Evolutionary conservation across 2,888 invertebrate genomes (phyloP), one percentile per base, ranked within the genome.

Genomic region (Seladonia tumulorum): DNA sequence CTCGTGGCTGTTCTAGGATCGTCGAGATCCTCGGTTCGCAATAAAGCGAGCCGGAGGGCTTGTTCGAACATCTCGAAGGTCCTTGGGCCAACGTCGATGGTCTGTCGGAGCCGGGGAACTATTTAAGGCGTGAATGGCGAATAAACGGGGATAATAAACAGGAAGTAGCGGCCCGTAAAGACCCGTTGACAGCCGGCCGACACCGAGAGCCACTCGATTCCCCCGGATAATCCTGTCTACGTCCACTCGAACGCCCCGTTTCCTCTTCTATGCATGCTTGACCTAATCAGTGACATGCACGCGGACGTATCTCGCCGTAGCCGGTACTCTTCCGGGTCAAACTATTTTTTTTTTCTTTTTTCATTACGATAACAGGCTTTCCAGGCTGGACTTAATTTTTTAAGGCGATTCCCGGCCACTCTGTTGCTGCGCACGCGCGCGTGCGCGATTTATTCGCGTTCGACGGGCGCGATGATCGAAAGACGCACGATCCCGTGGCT

Each of bases 121-220:
- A 68, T 85, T 79, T 72, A 68, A 72, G 57, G 82, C 68, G 80
- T 76, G 74, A 82, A 86, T 73, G 47, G 79, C 66, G 49, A 68
- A 77, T 77, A 77, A 77, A 76, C 76, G 53, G n/a, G n/a, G 76
- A 77, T 77, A 77, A 77, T 80, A 86, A 82, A 87, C 82, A 80
- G 86, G 80, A 87, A 85, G 74, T 74, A 82, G 76, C 81, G 53
- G 76, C 75, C 78, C 81, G 81, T 86, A 86, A 83, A 85, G 85
- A 86, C 75, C 53, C n/a, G 80, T 63, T 79, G 85, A 86, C 85
- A 81, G 57, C 68, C 68, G 78, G 47, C 70, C 45, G 84, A 77
- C 84, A 71, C 71, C 70, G 81, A 81, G 85, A 25, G 66, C 22
- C 86, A 76, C 82, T 86, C 86, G 82, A 84, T 81, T 78, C 76